Evolutionary conservation across 2,797 vertebrate species (phyloP).

Genomic region (Prunella strophiata): DNA sequence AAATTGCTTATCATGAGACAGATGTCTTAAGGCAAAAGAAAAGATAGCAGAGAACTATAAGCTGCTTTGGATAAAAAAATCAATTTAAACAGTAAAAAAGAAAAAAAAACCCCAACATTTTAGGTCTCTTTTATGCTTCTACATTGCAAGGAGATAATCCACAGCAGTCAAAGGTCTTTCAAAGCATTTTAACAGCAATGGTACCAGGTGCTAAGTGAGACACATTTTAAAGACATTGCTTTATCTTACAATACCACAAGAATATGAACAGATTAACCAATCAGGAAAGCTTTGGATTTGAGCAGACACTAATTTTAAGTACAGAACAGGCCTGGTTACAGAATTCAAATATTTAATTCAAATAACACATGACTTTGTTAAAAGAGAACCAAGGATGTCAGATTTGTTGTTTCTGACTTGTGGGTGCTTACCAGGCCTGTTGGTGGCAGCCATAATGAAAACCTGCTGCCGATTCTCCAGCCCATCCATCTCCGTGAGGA

Average conservation of each 20-base stretch:
- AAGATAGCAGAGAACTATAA: not conserved
- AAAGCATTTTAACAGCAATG: not conserved
- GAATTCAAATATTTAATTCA: not conserved
- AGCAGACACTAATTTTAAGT: not conserved
- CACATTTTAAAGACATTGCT: not conserved
- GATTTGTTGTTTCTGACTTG: not conserved
- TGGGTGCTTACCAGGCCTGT: constrained; percentile 87
- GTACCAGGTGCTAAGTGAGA: not conserved
- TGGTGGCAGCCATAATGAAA: constrained; percentile 97
- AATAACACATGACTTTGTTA: not conserved
- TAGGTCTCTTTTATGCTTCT: not conserved
- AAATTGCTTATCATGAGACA: not conserved
- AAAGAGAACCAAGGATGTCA: accelerated
- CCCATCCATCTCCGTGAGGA: constrained; percentile 98
- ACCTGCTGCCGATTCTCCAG: constrained; percentile 90
- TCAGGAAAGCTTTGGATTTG: not conserved
- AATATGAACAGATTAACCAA: not conserved
- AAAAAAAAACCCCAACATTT: not conserved
- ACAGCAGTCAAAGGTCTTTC: not conserved
- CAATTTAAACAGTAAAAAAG: not conserved
- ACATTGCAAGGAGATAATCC: not conserved
- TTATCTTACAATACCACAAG: not conserved
- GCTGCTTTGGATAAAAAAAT: not conserved
- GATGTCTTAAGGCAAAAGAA: not conserved
- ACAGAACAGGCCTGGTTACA: not conserved